Percentiles rank a stretch among this genome's conserved stretches.
These are phyloP conservation scores for Thymelicus sylvestris DNA, from an alignment of 2,888 invertebrate genomes.

Conservation along the genomic window DNA sequence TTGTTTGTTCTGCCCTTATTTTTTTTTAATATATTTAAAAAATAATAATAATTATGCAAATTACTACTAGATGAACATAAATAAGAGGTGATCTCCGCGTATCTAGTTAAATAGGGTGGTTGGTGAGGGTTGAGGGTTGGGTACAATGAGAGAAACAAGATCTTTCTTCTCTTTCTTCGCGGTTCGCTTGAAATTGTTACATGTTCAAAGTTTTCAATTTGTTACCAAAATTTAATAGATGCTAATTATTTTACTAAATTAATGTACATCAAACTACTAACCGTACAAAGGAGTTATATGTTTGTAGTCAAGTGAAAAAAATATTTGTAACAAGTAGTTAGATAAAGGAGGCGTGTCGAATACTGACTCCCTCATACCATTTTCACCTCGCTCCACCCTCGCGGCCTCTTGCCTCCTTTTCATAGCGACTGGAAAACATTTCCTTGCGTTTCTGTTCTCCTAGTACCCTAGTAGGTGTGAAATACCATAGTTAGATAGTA, in stretches of 20 bases:
- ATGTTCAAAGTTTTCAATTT: background rate
- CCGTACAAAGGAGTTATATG: no score
- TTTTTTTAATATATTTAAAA: background rate
- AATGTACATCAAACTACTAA: no score
- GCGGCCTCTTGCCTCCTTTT: background rate
- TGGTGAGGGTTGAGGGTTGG: background rate
- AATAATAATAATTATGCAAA: constrained; percentile 3
- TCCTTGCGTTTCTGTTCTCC: constrained; percentile 17
- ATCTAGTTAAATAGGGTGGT: background rate
- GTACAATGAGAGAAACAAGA: background rate
- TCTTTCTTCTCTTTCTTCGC: background rate
- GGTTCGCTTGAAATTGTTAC: background rate
- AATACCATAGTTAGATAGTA: constrained; percentile 21
- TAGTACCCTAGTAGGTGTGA: constrained; percentile 36
- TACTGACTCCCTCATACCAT: background rate
- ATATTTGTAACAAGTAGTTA: no score
- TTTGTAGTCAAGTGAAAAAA: no score
- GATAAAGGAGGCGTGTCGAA: background rate
- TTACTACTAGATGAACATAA: constrained; percentile 16
- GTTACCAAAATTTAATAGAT: no score
- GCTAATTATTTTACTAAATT: no score
- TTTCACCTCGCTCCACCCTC: no score
- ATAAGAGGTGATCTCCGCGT: background rate
- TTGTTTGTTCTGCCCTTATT: no score
- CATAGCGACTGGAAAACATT: background rate